Evolutionary conservation across 2,113 vertebrate species (phyloP), one percentile per base, ranked within the genome.

Genomic region (Euleptes europaea): DNA sequence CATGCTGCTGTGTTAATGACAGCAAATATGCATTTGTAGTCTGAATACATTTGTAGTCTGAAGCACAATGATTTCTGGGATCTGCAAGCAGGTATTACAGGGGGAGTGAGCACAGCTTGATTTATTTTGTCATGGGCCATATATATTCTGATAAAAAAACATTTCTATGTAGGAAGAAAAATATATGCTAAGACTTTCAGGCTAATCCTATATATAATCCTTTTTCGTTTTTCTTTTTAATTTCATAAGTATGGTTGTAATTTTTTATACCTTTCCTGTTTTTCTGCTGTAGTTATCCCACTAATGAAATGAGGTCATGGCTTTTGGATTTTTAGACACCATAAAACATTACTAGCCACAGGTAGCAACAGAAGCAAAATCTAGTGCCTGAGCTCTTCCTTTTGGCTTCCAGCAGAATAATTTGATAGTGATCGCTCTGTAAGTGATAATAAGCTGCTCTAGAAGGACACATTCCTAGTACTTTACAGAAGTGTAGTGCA

Each of bases 291-390:
- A 54, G 69, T 26, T 72, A 28, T 86, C 82, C 1, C 44, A 0
- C 1, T 66, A 67, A 14, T 11, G 67, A 44, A 86, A 26, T 7
- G 1, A 33, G 23, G 15, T 7, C 74, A 67, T 81, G 47, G 26
- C 82, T 82, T 85, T 88, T 31, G 10, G 31, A 63, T 21, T 65
- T 67, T 13, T 8, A 83, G 35, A 35, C n/a, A 35, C 14, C 44
- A 35, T 51, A 51, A 35, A 87, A 35, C 84, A 69, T 15, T 76
- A 51, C 47, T 84, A 31, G 82, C 87, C 88, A 57, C 47, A n/a
- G 23, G 72, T 84, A 28, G 8, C 85, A 1, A 1, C 12, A 66
- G 40, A 70, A 44, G 13, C 49, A 38, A 44, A 83, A 17, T n/a
- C 11, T 57, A 65, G n/a, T 60, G 51, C 86, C 19, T 5, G 0